A percentile compares a stretch with the other conserved stretches of the same genome.
Conservation (phyloP, 2,113 vertebrate genomes). For the Chrysochloris asiatica region DNA sequence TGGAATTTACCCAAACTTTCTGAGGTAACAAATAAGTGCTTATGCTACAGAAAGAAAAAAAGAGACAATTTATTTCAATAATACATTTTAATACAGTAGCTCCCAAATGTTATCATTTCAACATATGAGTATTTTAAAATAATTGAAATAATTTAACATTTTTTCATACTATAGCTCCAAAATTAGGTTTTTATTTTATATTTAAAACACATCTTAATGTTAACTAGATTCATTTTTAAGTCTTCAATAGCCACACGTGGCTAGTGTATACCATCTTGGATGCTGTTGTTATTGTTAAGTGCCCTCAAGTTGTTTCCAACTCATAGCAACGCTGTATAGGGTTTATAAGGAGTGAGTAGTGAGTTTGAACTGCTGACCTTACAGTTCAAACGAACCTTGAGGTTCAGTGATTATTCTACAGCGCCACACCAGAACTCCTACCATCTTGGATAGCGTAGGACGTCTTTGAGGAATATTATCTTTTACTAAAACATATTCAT, state of each 20-base stretch:
- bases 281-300: no score
- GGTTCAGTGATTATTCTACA: no score
- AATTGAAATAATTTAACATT: background rate
- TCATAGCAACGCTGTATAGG: no score
- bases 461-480: background rate
- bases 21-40: no score
- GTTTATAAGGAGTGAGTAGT: no score
- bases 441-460: no score
- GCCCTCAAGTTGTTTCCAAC: no score
- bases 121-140: background rate
- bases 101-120: slow-evolving; percentile 21
- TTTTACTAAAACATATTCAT: background rate
- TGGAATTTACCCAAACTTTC: no score
- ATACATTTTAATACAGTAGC: background rate
- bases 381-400: no score
- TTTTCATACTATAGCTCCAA: background rate
- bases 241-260: background rate
- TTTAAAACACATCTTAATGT: background rate
- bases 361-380: no score
- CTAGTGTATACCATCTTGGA: background rate
- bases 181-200: background rate
- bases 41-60: background rate
- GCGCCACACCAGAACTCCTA: no score
- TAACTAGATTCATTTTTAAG: background rate
- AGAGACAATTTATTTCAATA: background rate